phyloP scores from a whole-genome alignment of 2,797 vertebrate genomes.

The Mus minutoides region DNA sequence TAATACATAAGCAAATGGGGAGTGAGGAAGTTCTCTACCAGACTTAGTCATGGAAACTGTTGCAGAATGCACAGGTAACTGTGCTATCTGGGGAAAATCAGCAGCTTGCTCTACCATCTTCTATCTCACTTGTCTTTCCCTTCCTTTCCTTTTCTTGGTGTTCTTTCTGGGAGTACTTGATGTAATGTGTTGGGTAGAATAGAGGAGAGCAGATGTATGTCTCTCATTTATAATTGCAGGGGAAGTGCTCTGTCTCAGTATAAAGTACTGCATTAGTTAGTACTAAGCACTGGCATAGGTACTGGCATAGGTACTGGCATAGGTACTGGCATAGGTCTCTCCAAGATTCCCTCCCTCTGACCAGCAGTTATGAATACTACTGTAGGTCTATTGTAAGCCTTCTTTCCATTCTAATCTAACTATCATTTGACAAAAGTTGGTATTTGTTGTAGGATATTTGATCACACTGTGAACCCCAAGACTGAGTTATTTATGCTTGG shows the following conservation, averaged over 20 bases:
- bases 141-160: no score
- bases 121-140: not conserved
- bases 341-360: not conserved
- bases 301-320: no score
- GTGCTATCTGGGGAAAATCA: no score
- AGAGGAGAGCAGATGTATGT: no score
- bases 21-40: no score
- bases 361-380: not conserved
- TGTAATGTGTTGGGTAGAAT: no score
- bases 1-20: not conserved
- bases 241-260: not conserved
- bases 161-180: not conserved
- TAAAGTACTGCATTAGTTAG: not conserved
- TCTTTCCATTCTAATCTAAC: not conserved
- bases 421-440: not conserved
- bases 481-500: not conserved
- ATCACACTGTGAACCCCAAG: not conserved
- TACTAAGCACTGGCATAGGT: no score
- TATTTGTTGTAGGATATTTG: not conserved
- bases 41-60: not conserved
- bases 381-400: not conserved
- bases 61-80: not conserved
- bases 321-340: not conserved
- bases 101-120: not conserved
- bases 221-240: not conserved